Conservation (phyloP, 1,140 invertebrate species). For the Procambarus clarkii region DNA sequence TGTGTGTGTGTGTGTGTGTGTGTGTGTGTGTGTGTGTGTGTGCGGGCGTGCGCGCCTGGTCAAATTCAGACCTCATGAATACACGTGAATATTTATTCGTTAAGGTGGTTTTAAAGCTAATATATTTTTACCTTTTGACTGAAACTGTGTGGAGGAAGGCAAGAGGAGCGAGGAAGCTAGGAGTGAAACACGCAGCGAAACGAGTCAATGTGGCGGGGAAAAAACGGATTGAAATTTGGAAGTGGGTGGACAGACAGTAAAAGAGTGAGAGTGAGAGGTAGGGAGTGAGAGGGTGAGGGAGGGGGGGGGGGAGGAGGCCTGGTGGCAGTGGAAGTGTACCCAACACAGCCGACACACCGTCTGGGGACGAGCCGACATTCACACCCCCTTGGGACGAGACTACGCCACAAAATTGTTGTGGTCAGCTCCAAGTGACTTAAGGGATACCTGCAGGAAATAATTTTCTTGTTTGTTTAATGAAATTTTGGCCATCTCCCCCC, state of each 20-base stretch:
- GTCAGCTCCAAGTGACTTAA: conserved; percentile 15
- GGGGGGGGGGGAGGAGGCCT: neutral
- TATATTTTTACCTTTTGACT: neutral
- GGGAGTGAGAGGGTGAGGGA: neutral
- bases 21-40: neutral
- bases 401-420: conserved; percentile 25
- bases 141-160: neutral
- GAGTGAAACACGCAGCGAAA: neutral
- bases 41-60: neutral
- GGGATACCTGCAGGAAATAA: conserved; percentile 36
- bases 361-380: conserved; percentile 51
- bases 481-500: too few species aligned
- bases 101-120: neutral
- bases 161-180: neutral
- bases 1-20: too few species aligned
- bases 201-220: too few species aligned
- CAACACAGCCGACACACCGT: conserved; percentile 39
- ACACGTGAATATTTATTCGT: neutral
- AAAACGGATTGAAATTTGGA: conserved; percentile 3
- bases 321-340: conserved; percentile 28
- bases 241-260: neutral
- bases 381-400: conserved; percentile 56
- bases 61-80: neutral
- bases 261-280: neutral
- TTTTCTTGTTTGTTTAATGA: conserved; percentile 36